A percentile compares a stretch with the other conserved stretches of the same genome.
These are phyloP conservation scores for Scolopax mira DNA, from an alignment of 2,113 vertebrate genomes.

Conservation along the genomic window DNA sequence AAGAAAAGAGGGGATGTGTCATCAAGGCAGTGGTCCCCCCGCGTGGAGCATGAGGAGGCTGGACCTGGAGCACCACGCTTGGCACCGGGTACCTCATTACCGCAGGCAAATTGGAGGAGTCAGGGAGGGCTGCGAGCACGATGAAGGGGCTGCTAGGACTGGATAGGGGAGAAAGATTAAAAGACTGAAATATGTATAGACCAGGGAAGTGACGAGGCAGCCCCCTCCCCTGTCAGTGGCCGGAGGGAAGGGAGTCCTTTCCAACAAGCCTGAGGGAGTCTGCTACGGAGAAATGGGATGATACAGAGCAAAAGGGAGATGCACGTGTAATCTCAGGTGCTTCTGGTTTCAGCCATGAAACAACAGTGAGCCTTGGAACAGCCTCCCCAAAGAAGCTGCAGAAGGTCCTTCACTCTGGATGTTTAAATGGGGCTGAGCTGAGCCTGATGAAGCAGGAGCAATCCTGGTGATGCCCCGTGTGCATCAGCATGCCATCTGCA, in stretches of 20 bases:
- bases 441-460: rapidly evolving
- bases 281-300: rapidly evolving
- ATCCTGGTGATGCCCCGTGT: background rate
- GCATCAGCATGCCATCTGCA: background rate
- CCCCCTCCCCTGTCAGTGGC: rapidly evolving
- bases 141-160: background rate
- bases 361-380: background rate
- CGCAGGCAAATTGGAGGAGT: conserved; percentile 1
- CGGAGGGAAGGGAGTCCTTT: background rate
- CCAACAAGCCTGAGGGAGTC: background rate
- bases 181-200: background rate
- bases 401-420: background rate
- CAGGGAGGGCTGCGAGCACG: rapidly evolving
- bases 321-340: background rate
- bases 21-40: background rate
- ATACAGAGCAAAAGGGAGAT: rapidly evolving
- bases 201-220: background rate
- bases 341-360: background rate
- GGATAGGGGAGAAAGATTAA: conserved; percentile 21
- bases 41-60: rapidly evolving
- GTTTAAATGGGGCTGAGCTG: background rate
- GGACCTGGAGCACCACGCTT: background rate
- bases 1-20: background rate
- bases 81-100: conserved; percentile 45
- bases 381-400: background rate